These are phyloP conservation scores for Luperina testacea DNA, from an alignment of 2,888 invertebrate species.

Conservation along the genomic window DNA sequence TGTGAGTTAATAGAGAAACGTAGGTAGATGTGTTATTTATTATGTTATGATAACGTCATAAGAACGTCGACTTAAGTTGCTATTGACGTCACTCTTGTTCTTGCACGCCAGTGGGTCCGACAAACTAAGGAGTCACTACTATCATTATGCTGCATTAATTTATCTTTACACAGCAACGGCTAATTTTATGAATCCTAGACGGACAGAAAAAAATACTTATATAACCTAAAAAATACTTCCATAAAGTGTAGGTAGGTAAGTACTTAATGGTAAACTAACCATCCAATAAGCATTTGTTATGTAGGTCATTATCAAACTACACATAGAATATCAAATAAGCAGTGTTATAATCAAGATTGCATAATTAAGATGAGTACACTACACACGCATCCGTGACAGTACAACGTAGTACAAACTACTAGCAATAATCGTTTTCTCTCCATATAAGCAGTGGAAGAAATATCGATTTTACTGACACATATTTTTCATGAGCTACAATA, in stretches of 20 bases:
- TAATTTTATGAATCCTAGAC: neutral
- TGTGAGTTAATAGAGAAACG: slow-evolving; percentile 18
- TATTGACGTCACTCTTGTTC: slow-evolving; percentile 3
- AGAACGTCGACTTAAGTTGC: neutral
- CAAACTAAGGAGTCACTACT: slow-evolving; percentile 7
- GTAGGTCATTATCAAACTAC: slow-evolving; percentile 55
- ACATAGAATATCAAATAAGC: slow-evolving; percentile 36
- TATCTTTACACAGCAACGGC: neutral
- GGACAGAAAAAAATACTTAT: neutral
- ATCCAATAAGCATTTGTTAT: slow-evolving; percentile 23
- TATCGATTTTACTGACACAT: slow-evolving; percentile 19
- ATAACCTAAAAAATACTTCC: slow-evolving; percentile 7
- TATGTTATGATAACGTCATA: slow-evolving; percentile 15
- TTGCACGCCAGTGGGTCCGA: neutral
- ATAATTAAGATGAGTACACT: slow-evolving; percentile 34
- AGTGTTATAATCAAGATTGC: slow-evolving; percentile 53
- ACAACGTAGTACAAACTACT: slow-evolving; percentile 28
- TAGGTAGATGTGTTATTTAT: neutral
- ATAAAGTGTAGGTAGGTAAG: neutral
- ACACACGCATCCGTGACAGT: slow-evolving; percentile 31
- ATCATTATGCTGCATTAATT: neutral
- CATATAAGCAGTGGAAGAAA: slow-evolving; percentile 30
- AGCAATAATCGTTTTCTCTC: slow-evolving; percentile 35
- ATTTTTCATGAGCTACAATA: slow-evolving; percentile 11
- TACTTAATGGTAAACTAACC: neutral